A percentile compares a stretch with the other conserved stretches of the same genome.
Evolutionary conservation across 2,888 invertebrate species (phyloP).

Genomic region (Parascotia fuliginaria): DNA sequence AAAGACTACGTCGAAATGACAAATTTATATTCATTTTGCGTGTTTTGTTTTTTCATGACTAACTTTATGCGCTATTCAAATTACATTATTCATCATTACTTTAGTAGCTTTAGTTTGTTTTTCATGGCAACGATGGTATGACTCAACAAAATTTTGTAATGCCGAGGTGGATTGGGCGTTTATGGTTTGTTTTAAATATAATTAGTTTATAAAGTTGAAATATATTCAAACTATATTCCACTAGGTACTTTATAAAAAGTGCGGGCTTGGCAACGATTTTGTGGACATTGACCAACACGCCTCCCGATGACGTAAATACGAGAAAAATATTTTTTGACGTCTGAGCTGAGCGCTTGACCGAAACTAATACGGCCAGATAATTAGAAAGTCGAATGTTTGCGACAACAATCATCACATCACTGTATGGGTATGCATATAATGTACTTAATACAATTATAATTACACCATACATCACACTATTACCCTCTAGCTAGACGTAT

Average conservation of each 20-base stretch:
- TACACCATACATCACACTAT: too few species aligned
- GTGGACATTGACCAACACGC: slow-evolving; percentile 66
- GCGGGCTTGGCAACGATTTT: slow-evolving; percentile 52
- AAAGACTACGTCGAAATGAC: slow-evolving; percentile 35
- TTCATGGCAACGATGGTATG: slow-evolving; percentile 23
- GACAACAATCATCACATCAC: not conserved
- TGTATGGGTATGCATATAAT: not conserved
- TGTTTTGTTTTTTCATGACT: slow-evolving; percentile 47
- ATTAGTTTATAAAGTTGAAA: slow-evolving; percentile 9
- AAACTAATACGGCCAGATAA: not conserved
- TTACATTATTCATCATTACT: slow-evolving; percentile 47
- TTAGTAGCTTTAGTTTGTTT: slow-evolving; percentile 27
- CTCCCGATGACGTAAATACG: slow-evolving; percentile 60
- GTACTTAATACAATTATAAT: too few species aligned
- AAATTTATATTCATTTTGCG: slow-evolving; percentile 58
- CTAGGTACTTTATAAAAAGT: slow-evolving; percentile 12
- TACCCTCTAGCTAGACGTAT: too few species aligned
- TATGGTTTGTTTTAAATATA: too few species aligned
- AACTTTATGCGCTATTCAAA: slow-evolving; percentile 41
- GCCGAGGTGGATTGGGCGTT: slow-evolving; percentile 6
- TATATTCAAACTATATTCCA: slow-evolving; percentile 22
- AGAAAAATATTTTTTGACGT: slow-evolving; percentile 35
- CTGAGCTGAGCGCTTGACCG: slow-evolving; percentile 7
- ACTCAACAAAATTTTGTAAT: slow-evolving; percentile 12
- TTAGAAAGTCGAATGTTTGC: not conserved